These are phyloP conservation scores for Peromyscus maniculatus DNA, from an alignment of 2,113 vertebrate genomes.

Conservation along the genomic window DNA sequence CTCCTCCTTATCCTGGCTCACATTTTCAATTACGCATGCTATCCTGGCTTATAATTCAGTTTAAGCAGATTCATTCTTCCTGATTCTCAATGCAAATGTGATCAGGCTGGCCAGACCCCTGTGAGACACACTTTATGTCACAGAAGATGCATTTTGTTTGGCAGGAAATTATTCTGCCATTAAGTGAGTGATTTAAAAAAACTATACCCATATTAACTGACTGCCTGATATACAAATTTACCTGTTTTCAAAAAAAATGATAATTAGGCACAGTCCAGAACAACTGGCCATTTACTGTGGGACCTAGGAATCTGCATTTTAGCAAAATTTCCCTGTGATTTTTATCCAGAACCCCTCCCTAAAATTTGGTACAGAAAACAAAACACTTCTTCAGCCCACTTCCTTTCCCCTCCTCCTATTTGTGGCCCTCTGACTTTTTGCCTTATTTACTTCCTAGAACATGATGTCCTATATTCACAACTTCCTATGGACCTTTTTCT, in stretches of 20 bases:
- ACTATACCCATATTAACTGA: neutral
- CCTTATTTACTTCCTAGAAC: neutral
- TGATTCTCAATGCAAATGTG: constrained; percentile 16
- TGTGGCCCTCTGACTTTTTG: neutral
- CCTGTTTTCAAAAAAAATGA: neutral
- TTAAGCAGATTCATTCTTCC: neutral
- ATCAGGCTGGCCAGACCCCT: neutral
- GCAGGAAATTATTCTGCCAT: neutral
- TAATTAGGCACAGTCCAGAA: neutral
- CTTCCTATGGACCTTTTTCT: neutral
- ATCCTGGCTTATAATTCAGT: neutral
- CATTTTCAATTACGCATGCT: neutral
- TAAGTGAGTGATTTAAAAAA: neutral
- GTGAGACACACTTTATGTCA: neutral
- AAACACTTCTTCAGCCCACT: neutral
- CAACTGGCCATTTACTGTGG: neutral
- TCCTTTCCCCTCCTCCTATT: accelerated
- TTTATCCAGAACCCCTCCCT: neutral
- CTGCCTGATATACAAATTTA: neutral
- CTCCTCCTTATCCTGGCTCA: neutral
- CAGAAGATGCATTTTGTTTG: neutral
- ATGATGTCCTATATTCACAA: neutral
- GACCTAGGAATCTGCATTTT: neutral
- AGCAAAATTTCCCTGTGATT: neutral
- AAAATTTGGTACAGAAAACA: neutral